Conservation (phyloP, 53 echinoderm and acorn worm genomes). For the Mesocentrotus franciscanus region DNA sequence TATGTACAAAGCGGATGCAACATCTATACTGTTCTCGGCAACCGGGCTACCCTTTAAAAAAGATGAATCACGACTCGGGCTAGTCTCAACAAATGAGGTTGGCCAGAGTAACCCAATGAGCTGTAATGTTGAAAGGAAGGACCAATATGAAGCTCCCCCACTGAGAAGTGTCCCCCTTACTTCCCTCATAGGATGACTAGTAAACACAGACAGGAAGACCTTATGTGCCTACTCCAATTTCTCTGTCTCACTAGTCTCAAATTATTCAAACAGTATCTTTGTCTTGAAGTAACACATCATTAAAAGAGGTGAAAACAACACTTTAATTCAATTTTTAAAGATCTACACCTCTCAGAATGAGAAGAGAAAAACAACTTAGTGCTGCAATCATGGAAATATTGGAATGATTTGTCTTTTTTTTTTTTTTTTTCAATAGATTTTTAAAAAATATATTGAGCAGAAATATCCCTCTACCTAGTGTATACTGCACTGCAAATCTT, state of each 20-base stretch:
- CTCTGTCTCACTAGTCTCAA: background rate
- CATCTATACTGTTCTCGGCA: no score
- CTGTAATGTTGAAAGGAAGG: background rate
- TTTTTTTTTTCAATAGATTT: background rate
- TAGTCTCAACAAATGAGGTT: no score
- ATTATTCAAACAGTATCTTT: background rate
- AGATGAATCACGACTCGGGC: no score
- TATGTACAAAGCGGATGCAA: no score
- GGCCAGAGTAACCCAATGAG: no score
- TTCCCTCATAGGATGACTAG: background rate
- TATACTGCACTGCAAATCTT: background rate
- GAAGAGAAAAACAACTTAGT: background rate
- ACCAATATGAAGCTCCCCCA: background rate
- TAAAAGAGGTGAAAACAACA: background rate
- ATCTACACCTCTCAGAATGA: background rate
- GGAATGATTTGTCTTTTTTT: background rate
- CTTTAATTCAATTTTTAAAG: background rate
- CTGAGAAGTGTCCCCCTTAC: background rate
- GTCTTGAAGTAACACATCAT: background rate
- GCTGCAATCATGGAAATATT: background rate
- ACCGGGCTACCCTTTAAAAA: no score
- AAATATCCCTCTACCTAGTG: background rate
- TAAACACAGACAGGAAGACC: slow-evolving; percentile 4
- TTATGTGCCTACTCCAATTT: background rate
- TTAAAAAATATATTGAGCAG: background rate